These are phyloP conservation scores for Monochamus saltuarius DNA, from an alignment of 1,140 invertebrate genomes.

Conservation along the genomic window DNA sequence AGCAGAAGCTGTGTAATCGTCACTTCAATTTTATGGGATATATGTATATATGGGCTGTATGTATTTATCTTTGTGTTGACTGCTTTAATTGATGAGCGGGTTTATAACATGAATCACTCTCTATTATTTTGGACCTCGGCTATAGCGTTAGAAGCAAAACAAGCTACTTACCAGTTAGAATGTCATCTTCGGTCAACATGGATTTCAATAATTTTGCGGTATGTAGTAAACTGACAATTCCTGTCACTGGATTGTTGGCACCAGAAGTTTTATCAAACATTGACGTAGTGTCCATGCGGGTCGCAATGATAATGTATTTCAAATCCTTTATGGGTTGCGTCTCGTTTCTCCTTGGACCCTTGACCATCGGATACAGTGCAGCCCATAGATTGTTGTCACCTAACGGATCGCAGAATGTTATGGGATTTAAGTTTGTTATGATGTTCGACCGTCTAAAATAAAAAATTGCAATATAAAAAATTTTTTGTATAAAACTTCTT, in stretches of 20 bases:
- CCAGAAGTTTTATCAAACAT: slow-evolving; percentile 82
- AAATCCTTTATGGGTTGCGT: slow-evolving; percentile 33
- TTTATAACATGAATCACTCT: too few species aligned
- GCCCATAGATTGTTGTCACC: slow-evolving; percentile 78
- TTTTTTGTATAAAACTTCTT: slow-evolving; percentile 24
- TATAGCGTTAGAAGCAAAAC: too few species aligned
- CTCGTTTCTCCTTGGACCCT: slow-evolving; percentile 20
- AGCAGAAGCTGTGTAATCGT: too few species aligned
- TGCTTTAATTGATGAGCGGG: too few species aligned
- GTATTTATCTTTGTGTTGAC: too few species aligned
- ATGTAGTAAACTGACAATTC: slow-evolving; percentile 75
- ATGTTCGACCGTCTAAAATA: slow-evolving; percentile 58
- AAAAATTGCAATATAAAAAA: slow-evolving; percentile 1
- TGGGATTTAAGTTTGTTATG: slow-evolving; percentile 61
- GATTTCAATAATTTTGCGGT: slow-evolving; percentile 71
- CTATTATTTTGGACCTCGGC: too few species aligned
- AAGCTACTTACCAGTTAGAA: too few species aligned
- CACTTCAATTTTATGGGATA: too few species aligned
- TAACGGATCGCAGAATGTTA: slow-evolving; percentile 82
- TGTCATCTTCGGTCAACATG: slow-evolving; percentile 50
- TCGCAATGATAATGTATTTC: slow-evolving; percentile 66
- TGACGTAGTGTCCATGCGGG: slow-evolving; percentile 80
- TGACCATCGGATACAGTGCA: slow-evolving; percentile 61
- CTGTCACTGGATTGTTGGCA: slow-evolving; percentile 76
- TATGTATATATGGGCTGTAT: too few species aligned